These are phyloP conservation scores for Esox masquinongy DNA, from an alignment of 2,797 vertebrate genomes.

Conservation along the genomic window DNA sequence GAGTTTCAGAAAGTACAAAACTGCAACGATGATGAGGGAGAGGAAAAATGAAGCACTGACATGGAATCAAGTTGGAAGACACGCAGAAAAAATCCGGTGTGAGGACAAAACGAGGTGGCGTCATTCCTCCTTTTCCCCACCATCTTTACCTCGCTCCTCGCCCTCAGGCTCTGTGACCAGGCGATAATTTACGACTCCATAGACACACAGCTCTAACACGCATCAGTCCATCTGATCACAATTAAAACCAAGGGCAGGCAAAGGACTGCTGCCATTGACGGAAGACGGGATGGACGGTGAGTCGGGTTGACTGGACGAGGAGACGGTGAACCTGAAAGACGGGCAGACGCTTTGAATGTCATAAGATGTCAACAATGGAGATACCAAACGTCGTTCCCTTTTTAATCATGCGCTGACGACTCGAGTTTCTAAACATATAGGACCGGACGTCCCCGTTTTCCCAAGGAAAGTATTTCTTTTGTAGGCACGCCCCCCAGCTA, in stretches of 20 bases:
- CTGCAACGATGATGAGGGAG: no score
- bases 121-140: background rate
- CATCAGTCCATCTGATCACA: slow-evolving; percentile 69
- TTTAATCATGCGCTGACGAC: no score
- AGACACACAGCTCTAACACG: slow-evolving; percentile 48
- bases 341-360: no score
- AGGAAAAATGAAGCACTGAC: no score
- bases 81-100: background rate
- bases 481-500: no score
- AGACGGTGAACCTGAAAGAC: background rate
- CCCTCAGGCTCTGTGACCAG: slow-evolving; percentile 36
- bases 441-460: no score
- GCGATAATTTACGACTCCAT: slow-evolving; percentile 66
- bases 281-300: background rate
- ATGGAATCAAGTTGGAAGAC: no score
- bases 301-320: background rate
- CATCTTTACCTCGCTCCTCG: slow-evolving; percentile 33
- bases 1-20: background rate
- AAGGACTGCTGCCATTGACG: slow-evolving; percentile 43
- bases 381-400: no score
- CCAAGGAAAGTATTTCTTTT: no score
- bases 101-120: no score
- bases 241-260: slow-evolving; percentile 67
- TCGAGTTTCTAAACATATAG: no score
- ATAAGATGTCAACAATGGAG: no score